Conservation (phyloP, 1,140 invertebrate genomes). For the Acromyrmex heyeri region DNA sequence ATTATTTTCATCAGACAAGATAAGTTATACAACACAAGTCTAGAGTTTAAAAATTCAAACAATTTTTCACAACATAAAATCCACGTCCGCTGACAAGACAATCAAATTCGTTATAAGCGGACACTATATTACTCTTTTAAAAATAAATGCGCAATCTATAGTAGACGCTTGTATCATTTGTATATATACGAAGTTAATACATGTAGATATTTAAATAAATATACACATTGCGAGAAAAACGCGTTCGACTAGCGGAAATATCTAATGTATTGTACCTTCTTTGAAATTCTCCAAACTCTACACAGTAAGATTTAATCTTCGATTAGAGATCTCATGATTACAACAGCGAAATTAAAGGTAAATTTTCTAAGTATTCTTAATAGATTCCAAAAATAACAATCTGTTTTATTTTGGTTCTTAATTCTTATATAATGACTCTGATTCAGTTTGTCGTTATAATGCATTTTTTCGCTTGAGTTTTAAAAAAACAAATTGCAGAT, state of each 20-base stretch:
- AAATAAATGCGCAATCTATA: slow-evolving; percentile 34
- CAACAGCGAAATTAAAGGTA: background rate
- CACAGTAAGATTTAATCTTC: background rate
- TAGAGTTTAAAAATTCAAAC: slow-evolving; percentile 38
- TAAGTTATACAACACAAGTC: slow-evolving; percentile 48
- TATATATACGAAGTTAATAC: slow-evolving; percentile 31
- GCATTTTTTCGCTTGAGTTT: background rate
- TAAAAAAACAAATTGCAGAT: background rate
- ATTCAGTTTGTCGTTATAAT: background rate
- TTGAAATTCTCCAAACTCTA: slow-evolving; percentile 5
- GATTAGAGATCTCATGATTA: slow-evolving; percentile 2
- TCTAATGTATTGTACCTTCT: slow-evolving; percentile 29
- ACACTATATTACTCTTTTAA: slow-evolving; percentile 2
- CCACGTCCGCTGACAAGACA: background rate
- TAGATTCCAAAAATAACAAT: slow-evolving; percentile 60
- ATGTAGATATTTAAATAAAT: slow-evolving; percentile 54
- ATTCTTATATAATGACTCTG: background rate
- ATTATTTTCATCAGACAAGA: slow-evolving; percentile 9
- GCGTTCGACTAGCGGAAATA: slow-evolving; percentile 43
- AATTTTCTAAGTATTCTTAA: slow-evolving; percentile 12
- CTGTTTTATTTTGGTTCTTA: slow-evolving; percentile 31
- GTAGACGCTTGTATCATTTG: background rate
- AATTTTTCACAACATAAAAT: slow-evolving; percentile 28
- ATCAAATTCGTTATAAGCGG: slow-evolving; percentile 21
- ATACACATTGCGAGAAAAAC: slow-evolving; percentile 20